Percentiles rank a stretch among this genome's conserved stretches.
phyloP scores from a whole-genome alignment of 2,797 vertebrate genomes.

The Otolemur crassicaudatus region DNA sequence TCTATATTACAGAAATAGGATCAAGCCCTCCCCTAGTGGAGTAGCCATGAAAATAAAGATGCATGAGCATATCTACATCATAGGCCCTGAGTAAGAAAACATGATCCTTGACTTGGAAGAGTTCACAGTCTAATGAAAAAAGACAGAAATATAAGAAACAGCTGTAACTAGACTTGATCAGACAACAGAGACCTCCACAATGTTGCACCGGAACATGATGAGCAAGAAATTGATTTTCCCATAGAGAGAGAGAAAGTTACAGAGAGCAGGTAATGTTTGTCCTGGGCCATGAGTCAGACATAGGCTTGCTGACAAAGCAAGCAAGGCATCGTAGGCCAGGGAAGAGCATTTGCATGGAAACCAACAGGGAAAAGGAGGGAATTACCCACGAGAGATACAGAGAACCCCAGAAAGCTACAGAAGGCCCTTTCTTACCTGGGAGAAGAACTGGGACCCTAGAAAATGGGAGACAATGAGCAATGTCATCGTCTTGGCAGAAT shows the following conservation, averaged over 20 bases:
- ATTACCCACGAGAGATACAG: background rate
- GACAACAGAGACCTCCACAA: background rate
- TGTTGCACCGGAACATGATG: background rate
- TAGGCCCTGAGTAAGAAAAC: background rate
- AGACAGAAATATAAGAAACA: constrained; percentile 33
- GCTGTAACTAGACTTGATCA: background rate
- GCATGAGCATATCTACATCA: background rate
- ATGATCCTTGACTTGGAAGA: background rate
- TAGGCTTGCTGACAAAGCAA: background rate
- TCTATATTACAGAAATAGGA: background rate
- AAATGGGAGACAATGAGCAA: background rate
- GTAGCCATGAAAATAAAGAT: background rate
- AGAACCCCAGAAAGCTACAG: background rate
- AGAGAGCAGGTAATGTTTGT: background rate
- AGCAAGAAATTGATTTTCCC: constrained; percentile 42
- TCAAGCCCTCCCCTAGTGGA: background rate
- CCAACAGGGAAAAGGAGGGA: background rate
- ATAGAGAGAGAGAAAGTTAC: constrained; percentile 22
- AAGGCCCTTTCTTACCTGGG: background rate
- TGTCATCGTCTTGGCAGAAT: background rate
- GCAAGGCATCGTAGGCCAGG: background rate
- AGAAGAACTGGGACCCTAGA: background rate
- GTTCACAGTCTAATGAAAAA: constrained; percentile 33
- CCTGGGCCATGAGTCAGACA: background rate
- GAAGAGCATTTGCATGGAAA: background rate